phyloP scores from a whole-genome alignment of 2,113 vertebrate species.

The Leucopsar rothschildi region DNA sequence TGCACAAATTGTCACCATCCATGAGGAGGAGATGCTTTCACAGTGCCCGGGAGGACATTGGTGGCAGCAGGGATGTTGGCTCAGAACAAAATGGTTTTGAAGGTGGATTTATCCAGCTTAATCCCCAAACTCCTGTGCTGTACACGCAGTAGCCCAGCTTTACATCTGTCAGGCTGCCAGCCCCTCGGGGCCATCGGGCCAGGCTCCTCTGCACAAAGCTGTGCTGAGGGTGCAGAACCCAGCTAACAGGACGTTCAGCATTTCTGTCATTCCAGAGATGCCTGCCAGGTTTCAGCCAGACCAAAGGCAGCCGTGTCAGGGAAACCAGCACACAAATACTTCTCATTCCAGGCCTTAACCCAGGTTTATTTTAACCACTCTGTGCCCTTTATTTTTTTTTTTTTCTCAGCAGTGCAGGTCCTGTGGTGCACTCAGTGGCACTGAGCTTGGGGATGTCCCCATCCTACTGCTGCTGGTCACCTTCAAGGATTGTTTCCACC shows the following conservation, averaged over 20 bases:
- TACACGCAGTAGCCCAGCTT: not conserved
- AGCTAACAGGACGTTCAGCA: not conserved
- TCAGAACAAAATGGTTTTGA: not conserved
- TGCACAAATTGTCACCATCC: fast-evolving
- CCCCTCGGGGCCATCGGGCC: not conserved
- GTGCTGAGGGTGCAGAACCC: slow-evolving; percentile 15
- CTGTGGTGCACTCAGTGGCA: not conserved
- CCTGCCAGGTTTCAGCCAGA: slow-evolving; percentile 25
- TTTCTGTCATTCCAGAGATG: slow-evolving; percentile 56
- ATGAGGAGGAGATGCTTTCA: not conserved
- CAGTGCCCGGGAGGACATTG: fast-evolving
- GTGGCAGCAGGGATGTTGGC: not conserved
- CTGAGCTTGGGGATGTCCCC: not conserved
- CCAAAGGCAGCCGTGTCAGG: slow-evolving; percentile 6
- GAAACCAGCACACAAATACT: not conserved
- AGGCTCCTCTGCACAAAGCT: not conserved
- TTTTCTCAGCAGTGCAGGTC: not conserved
- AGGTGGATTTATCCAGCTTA: not conserved
- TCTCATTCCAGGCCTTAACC: slow-evolving; percentile 1
- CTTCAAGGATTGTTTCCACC: not conserved
- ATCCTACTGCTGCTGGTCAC: not conserved
- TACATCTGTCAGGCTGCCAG: slow-evolving; percentile 4
- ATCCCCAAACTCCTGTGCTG: not conserved
- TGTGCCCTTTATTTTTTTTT: not conserved
- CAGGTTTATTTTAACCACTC: not conserved